Evolutionary conservation across 2,113 vertebrate genomes (phyloP).

Genomic region (Hippocampus comes): DNA sequence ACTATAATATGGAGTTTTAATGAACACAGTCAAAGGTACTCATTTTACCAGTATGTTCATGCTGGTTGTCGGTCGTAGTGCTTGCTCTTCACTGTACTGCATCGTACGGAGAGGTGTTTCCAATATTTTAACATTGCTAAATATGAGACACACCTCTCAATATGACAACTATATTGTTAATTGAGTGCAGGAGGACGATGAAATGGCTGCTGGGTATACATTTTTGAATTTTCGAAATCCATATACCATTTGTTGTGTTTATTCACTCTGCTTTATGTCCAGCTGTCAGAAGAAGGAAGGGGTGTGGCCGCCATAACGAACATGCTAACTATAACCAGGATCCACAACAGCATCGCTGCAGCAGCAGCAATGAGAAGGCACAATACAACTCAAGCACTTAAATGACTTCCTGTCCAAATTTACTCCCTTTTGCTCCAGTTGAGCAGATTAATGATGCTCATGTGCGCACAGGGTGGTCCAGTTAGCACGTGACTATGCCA

Average conservation of each 20-base stretch:
- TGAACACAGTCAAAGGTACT: too few species aligned
- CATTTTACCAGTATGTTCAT: too few species aligned
- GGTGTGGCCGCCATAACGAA: constrained; percentile 80
- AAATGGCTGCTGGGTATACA: neutral
- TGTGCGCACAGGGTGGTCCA: constrained; percentile 70
- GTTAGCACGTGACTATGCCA: constrained; percentile 78
- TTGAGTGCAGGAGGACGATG: neutral
- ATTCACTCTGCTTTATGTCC: constrained; percentile 4
- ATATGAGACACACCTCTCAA: neutral
- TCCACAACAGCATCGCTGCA: constrained; percentile 79
- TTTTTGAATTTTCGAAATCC: neutral
- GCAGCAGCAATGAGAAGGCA: constrained; percentile 82
- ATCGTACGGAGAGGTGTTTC: too few species aligned
- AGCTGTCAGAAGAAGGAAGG: constrained; percentile 81
- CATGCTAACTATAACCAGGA: constrained; percentile 83
- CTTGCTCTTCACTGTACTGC: too few species aligned
- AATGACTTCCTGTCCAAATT: neutral
- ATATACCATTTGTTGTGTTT: neutral
- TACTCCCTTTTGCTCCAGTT: neutral
- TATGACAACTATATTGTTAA: too few species aligned
- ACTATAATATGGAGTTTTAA: too few species aligned
- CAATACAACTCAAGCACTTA: neutral
- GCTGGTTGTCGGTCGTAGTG: too few species aligned
- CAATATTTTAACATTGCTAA: too few species aligned
- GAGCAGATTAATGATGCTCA: constrained; percentile 14